Conservation (phyloP, 92 coral and sea anemone species). For the Bergia puertoricense region DNA sequence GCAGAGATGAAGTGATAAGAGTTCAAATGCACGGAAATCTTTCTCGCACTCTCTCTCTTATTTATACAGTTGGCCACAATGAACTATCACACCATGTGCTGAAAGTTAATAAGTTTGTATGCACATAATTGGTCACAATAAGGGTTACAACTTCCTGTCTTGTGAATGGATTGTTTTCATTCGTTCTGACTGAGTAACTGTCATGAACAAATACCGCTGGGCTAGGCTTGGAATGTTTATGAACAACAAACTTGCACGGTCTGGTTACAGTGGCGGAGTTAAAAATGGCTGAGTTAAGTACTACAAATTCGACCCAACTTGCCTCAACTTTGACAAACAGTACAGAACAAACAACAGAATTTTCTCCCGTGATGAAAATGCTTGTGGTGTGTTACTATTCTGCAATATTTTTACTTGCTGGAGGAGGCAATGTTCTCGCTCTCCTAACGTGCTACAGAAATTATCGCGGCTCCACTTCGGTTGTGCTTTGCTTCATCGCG, state of each 20-base stretch:
- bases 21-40: not conserved
- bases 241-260: not conserved
- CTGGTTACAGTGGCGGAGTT: not conserved
- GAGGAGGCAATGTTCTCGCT: slow-evolving; percentile 19
- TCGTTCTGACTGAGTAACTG: slow-evolving; percentile 30
- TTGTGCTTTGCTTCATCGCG: slow-evolving; percentile 36
- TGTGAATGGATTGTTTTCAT: slow-evolving; percentile 16
- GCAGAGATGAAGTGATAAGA: slow-evolving; percentile 3
- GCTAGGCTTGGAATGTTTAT: not conserved
- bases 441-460: slow-evolving; percentile 31
- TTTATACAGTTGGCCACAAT: slow-evolving; percentile 7
- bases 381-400: slow-evolving; percentile 36
- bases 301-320: not conserved
- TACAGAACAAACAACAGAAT: not conserved
- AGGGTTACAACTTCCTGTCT: slow-evolving; percentile 20
- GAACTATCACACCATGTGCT: slow-evolving; percentile 25
- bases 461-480: slow-evolving; percentile 30
- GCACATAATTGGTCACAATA: slow-evolving; percentile 24
- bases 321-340: slow-evolving; percentile 10
- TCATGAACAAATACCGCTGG: slow-evolving; percentile 6
- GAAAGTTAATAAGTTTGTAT: slow-evolving; percentile 1
- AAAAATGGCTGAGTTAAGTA: not conserved
- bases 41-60: not conserved
- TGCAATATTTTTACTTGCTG: slow-evolving; percentile 22
- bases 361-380: slow-evolving; percentile 35